phyloP scores from a whole-genome alignment of 2,888 invertebrate genomes.

The Ennomos quercinarius region DNA sequence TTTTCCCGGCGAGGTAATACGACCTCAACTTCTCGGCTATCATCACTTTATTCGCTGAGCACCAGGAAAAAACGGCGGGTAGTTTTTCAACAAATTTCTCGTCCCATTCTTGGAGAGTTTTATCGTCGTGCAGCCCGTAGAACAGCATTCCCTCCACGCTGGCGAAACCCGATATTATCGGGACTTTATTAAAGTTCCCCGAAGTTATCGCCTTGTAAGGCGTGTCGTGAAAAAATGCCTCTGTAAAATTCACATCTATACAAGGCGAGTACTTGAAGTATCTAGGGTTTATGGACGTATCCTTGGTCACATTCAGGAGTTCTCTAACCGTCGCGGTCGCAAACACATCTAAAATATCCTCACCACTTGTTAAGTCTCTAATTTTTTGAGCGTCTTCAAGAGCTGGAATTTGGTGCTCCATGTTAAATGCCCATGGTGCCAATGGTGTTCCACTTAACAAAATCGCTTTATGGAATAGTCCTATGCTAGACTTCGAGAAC shows the following conservation, averaged over 20 bases:
- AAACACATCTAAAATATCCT: constrained; percentile 60
- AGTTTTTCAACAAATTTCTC: constrained; percentile 63
- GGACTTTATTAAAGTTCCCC: constrained; percentile 68
- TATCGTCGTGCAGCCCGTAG: constrained; percentile 61
- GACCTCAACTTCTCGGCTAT: constrained; percentile 61
- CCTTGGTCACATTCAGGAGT: constrained; percentile 58
- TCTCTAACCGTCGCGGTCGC: constrained; percentile 53
- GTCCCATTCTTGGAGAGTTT: constrained; percentile 59
- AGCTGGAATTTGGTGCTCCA: constrained; percentile 57
- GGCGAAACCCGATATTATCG: constrained; percentile 66
- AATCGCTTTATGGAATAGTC: constrained; percentile 73
- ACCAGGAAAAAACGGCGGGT: constrained; percentile 71
- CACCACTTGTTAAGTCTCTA: constrained; percentile 44
- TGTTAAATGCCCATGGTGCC: constrained; percentile 73
- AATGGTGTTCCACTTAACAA: constrained; percentile 70
- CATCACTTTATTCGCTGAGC: constrained; percentile 53
- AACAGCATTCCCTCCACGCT: constrained; percentile 71
- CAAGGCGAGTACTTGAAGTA: constrained; percentile 76
- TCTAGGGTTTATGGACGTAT: constrained; percentile 62
- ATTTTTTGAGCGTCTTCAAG: constrained; percentile 67
- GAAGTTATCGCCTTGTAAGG: constrained; percentile 69
- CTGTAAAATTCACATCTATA: constrained; percentile 59
- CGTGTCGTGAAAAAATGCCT: constrained; percentile 69
- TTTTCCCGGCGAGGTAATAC: constrained; percentile 63
- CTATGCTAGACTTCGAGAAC: constrained; percentile 62